Evolutionary conservation across 2,888 invertebrate genomes (phyloP).

Genomic region (Rhamnusium bicolor): DNA sequence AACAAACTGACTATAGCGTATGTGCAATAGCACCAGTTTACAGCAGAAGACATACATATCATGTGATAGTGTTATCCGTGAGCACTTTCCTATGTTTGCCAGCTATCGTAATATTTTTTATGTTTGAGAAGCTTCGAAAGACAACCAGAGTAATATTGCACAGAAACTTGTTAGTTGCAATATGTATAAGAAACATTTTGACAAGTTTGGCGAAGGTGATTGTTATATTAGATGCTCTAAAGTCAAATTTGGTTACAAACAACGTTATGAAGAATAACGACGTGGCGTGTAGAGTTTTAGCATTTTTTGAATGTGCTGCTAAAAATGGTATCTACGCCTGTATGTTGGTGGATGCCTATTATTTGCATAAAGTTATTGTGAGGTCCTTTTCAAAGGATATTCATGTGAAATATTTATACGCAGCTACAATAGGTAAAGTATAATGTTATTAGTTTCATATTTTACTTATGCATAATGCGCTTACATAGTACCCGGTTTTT

Average conservation of each 20-base stretch:
- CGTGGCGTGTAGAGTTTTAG: conserved; percentile 73
- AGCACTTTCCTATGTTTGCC: conserved; percentile 74
- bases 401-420: conserved; percentile 72
- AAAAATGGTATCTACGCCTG: conserved; percentile 78
- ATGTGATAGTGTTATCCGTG: conserved; percentile 73
- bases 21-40: conserved; percentile 75
- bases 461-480: too few species aligned
- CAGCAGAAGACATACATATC: conserved; percentile 72
- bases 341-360: conserved; percentile 80
- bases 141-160: conserved; percentile 73
- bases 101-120: conserved; percentile 75
- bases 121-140: conserved; percentile 73
- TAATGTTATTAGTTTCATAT: too few species aligned
- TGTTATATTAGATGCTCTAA: conserved; percentile 76
- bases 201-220: conserved; percentile 75
- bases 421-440: conserved; percentile 70
- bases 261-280: conserved; percentile 73
- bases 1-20: conserved; percentile 74
- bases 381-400: conserved; percentile 76
- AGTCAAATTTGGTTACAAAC: conserved; percentile 67
- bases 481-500: too few species aligned
- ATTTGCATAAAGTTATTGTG: conserved; percentile 79
- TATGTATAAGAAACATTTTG: conserved; percentile 75
- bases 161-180: conserved; percentile 76
- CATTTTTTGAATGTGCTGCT: conserved; percentile 73